Base-by-base conservation (phyloP, 2,113 vertebrate species). In the Mus pahari region DNA sequence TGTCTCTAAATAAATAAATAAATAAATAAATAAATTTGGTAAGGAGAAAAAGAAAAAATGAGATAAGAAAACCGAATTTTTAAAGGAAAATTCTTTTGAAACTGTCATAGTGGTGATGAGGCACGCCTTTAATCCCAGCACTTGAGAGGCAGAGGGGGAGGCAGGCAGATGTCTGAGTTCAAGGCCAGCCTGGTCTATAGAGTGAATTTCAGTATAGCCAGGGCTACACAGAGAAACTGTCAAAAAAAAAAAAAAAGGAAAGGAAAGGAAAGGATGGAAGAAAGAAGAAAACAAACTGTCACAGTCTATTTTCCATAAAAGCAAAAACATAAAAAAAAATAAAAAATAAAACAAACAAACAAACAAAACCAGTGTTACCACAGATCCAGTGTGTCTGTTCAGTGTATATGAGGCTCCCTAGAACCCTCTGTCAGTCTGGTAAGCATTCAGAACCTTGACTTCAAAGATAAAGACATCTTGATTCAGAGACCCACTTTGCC, bases 381-480 rank as follows among this genome's bases (percentile, higher is more conserved):
- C 20, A 74, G 58, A 90, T 39, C 66, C 31, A 68, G 66, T 13
- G 64, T 48, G 45, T 9, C 31, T 53, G 17, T 36, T 22, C 45
- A 50, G 42, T 42, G 39, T 45, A 1, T 26, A 10, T 24, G 39
- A 62, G 45, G 50, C 33, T 94, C 48, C n/a, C 26, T 58, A 93
- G 45, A 45, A 66, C 50, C 14, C 71, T 71, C 81, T 28, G 2
- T 31, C 42, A 48, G 81, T 28, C 53, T 55, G 24, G 4, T 50
- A 31, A 91, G 68, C 50, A 62, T 58, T 48, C 55, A 11, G 24
- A 31, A 31, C 24, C 45, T 89, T 45, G 45, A 58, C n/a, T 66
- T 93, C 75, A 94, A 84, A 90, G 53, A 73, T 33, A 90, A 94
- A 91, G 45, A 88, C 12, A 2, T 45, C 77, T 3, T 58, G 50